phyloP scores from a whole-genome alignment of 1,140 invertebrate species.

The Bombus huntii region DNA sequence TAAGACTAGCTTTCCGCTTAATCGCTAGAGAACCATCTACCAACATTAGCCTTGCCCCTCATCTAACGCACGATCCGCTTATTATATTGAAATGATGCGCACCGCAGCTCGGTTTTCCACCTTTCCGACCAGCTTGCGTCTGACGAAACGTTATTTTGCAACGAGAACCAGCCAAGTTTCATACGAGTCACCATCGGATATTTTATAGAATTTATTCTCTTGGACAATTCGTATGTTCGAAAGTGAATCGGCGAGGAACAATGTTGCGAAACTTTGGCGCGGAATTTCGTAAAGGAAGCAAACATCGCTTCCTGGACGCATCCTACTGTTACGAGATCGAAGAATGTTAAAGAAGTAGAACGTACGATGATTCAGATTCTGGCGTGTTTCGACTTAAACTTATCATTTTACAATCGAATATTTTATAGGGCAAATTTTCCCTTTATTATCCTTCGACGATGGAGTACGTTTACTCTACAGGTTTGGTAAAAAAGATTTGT shows the following conservation, averaged over 20 bases:
- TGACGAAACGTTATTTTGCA: not conserved
- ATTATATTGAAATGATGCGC: conserved; percentile 32
- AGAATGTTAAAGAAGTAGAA: not conserved
- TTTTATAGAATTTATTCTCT: not conserved
- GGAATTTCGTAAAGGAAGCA: not conserved
- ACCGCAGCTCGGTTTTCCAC: not conserved
- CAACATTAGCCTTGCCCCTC: conserved; percentile 21
- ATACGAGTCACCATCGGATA: not conserved
- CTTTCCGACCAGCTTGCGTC: too few relatives aligned
- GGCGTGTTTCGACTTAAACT: not conserved
- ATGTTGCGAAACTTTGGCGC: not conserved
- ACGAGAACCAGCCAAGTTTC: not conserved
- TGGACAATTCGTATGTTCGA: not conserved
- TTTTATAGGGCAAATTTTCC: too few relatives aligned
- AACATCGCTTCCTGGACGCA: conserved; percentile 8
- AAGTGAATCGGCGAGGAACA: not conserved
- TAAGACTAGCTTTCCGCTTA: not conserved
- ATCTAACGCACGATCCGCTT: conserved; percentile 5
- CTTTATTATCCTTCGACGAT: too few relatives aligned
- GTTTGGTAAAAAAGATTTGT: too few relatives aligned
- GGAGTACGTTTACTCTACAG: too few relatives aligned
- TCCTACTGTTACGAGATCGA: not conserved
- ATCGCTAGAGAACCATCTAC: not conserved
- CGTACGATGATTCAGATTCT: not conserved
- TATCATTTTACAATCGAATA: not conserved